phyloP scores from a whole-genome alignment of 1,140 invertebrate genomes.

The Caenorhabditis tropicalis region DNA sequence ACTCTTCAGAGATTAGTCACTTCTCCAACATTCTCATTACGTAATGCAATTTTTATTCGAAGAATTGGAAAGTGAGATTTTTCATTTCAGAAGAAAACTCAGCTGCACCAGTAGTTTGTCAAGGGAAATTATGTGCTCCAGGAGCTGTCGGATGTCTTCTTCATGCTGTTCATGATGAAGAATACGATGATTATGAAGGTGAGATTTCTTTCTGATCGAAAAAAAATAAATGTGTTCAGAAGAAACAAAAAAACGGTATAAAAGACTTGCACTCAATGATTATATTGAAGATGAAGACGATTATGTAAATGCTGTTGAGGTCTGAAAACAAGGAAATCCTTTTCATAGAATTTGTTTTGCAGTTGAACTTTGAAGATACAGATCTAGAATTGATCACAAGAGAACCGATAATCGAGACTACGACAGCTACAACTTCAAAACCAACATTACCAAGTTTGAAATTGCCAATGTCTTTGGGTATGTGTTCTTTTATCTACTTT shows the following conservation, averaged over 20 bases:
- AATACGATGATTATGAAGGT: constrained; percentile 46
- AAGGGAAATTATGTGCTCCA: constrained; percentile 30
- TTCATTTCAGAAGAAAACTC: constrained; percentile 9
- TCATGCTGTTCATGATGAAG: neutral
- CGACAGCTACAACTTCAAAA: neutral
- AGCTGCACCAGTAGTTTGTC: constrained; percentile 7
- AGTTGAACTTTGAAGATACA: constrained; percentile 38
- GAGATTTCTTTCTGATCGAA: too few species aligned
- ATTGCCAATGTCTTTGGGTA: constrained; percentile 5
- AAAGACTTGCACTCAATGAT: constrained; percentile 5
- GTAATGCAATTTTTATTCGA: neutral
- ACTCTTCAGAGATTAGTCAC: constrained; percentile 29
- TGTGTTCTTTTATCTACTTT: too few species aligned
- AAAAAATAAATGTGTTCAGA: neutral
- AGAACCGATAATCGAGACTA: neutral
- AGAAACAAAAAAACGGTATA: neutral
- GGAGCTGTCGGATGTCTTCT: constrained; percentile 45
- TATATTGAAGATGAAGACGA: constrained; percentile 45
- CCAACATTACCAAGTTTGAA: constrained; percentile 28
- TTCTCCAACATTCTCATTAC: neutral
- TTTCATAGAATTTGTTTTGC: neutral
- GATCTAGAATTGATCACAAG: constrained; percentile 33
- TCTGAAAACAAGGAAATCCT: neutral
- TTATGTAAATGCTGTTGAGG: constrained; percentile 43
- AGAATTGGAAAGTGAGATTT: neutral